Percentiles rank a stretch among this genome's conserved stretches.
phyloP scores from a whole-genome alignment of 2,113 vertebrate genomes.

The rabbit (Oryctolagus cuniculus) region DNA sequence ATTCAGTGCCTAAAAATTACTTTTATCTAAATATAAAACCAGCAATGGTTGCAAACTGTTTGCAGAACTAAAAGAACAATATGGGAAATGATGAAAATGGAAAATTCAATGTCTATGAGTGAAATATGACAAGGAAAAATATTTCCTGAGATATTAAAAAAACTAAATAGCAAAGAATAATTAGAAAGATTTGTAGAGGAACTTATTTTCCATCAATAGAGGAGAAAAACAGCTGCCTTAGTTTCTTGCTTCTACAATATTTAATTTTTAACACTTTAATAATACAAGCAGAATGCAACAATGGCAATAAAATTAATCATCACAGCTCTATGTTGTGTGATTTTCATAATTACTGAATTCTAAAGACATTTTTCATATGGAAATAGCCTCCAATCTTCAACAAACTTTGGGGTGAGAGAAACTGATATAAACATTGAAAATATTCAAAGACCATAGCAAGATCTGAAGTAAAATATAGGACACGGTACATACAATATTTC shows the following conservation, averaged over 20 bases:
- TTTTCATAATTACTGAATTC: conserved; percentile 51
- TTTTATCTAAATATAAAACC: conserved; percentile 37
- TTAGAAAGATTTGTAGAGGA: conserved; percentile 27
- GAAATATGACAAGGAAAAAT: conserved; percentile 4
- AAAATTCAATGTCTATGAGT: conserved; percentile 8
- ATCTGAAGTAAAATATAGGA: conserved; percentile 1
- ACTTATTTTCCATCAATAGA: conserved; percentile 56
- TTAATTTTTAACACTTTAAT: conserved; percentile 64
- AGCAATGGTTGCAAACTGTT: neutral
- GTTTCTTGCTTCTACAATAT: neutral
- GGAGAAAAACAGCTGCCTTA: neutral
- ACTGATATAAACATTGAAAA: neutral
- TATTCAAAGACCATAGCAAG: conserved; percentile 4
- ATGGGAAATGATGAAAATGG: conserved; percentile 21
- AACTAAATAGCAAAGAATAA: conserved; percentile 41
- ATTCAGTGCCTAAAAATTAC: neutral
- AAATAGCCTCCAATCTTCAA: neutral
- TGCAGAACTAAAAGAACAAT: neutral
- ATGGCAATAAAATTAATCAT: neutral
- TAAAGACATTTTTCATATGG: neutral
- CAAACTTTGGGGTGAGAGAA: neutral
- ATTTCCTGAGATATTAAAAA: conserved; percentile 9
- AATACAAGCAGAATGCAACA: conserved; percentile 8
- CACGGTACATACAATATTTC: neutral
- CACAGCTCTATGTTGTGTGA: neutral